Percentiles rank a stretch among this genome's conserved stretches.
phyloP scores from a whole-genome alignment of 2,113 vertebrate genomes.

The Stigmatopora nigra region DNA sequence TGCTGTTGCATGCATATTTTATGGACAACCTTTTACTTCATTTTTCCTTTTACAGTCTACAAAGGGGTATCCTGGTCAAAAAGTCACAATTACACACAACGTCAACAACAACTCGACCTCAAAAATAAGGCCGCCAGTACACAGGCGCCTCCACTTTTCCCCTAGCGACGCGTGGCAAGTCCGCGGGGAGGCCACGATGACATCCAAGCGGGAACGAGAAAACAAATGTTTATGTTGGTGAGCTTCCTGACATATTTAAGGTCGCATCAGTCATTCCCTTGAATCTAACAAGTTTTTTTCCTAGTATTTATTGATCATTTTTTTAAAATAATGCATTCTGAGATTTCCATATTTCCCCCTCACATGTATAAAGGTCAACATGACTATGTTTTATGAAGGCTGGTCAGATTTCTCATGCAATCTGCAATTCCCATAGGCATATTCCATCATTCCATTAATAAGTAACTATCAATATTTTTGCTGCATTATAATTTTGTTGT shows the following conservation, averaged over 20 bases:
- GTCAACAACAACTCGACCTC: background rate
- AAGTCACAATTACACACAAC: constrained; percentile 36
- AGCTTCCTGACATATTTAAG: background rate
- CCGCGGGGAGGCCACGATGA: background rate
- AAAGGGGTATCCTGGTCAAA: constrained; percentile 49
- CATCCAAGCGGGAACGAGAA: background rate
- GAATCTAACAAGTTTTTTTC: background rate
- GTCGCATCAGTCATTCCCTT: background rate
- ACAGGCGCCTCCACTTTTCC: background rate
- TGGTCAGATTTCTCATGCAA: background rate
- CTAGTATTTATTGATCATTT: background rate
- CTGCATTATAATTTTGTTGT: background rate
- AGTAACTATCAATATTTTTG: background rate
- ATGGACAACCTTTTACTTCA: constrained; percentile 67
- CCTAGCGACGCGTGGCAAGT: background rate
- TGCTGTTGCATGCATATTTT: constrained; percentile 65
- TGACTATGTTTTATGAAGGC: background rate
- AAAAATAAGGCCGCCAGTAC: background rate
- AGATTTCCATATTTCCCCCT: background rate
- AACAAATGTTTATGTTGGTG: background rate
- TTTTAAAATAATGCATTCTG: background rate
- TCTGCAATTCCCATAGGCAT: background rate
- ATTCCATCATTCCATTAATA: background rate
- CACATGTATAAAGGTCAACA: background rate
- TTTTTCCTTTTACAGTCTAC: constrained; percentile 42